Evolutionary conservation across 2,797 vertebrate species (phyloP).

Genomic region (Rhodeus uyekii): DNA sequence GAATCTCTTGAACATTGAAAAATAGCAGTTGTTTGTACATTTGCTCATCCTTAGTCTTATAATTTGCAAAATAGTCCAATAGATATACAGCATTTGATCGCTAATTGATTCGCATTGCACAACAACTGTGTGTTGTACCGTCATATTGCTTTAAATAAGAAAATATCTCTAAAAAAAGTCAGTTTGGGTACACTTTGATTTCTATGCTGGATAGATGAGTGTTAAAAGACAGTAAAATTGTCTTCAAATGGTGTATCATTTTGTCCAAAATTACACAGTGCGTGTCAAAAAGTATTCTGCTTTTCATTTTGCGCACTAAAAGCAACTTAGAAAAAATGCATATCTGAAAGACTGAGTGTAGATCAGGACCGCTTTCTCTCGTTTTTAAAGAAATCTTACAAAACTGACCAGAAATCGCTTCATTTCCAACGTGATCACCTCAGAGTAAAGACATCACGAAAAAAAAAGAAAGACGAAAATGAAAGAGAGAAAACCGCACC

Average conservation of each 20-base stretch:
- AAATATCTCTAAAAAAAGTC: slow-evolving; percentile 73
- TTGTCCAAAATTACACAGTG: slow-evolving; percentile 41
- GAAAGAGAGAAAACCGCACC: slow-evolving; percentile 83
- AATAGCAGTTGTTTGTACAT: slow-evolving; percentile 86
- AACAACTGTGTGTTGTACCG: slow-evolving; percentile 82
- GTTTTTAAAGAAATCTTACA: slow-evolving; percentile 43
- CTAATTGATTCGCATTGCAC: slow-evolving; percentile 87
- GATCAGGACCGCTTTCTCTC: slow-evolving; percentile 39
- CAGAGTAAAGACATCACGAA: slow-evolving; percentile 60
- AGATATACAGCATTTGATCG: slow-evolving; percentile 91
- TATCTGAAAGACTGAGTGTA: slow-evolving; percentile 22
- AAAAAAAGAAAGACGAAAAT: slow-evolving; percentile 54
- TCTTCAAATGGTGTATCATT: slow-evolving; percentile 63
- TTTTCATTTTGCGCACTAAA: slow-evolving; percentile 24
- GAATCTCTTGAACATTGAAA: slow-evolving; percentile 87
- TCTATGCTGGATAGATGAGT: slow-evolving; percentile 59
- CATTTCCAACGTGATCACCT: slow-evolving; percentile 54
- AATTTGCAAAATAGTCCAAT: slow-evolving; percentile 89
- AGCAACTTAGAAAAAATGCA: slow-evolving; percentile 32
- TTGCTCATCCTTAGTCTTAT: slow-evolving; percentile 67
- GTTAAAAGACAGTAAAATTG: slow-evolving; percentile 73
- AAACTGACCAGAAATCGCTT: slow-evolving; percentile 54
- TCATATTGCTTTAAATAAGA: slow-evolving; percentile 90
- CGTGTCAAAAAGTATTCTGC: slow-evolving; percentile 3
- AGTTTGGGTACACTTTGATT: slow-evolving; percentile 72